phyloP scores from a whole-genome alignment of 2,113 vertebrate species.

The Halcyon malimbica region DNA sequence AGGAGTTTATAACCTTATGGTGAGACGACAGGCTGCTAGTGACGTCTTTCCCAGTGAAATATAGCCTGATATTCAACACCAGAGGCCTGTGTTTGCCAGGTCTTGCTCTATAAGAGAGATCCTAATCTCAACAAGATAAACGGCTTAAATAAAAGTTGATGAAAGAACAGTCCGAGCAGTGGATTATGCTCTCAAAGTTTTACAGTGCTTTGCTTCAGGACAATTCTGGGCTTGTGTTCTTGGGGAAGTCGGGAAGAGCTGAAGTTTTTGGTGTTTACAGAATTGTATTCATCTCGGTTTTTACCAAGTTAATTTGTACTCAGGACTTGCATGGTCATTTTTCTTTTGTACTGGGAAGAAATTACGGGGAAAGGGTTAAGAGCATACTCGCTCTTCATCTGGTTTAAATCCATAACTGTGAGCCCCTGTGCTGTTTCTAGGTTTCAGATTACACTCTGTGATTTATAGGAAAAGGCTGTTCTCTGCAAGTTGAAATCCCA shows the following conservation, averaged over 20 bases:
- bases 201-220: slow-evolving; percentile 45
- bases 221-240: slow-evolving; percentile 41
- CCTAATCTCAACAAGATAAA: slow-evolving; percentile 75
- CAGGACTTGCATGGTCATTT: not conserved
- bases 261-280: slow-evolving; percentile 13
- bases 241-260: not conserved
- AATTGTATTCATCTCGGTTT: slow-evolving; percentile 7
- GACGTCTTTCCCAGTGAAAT: slow-evolving; percentile 60
- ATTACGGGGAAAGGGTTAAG: slow-evolving; percentile 62
- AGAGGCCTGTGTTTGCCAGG: slow-evolving; percentile 63
- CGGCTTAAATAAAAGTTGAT: slow-evolving; percentile 73
- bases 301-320: slow-evolving; percentile 17
- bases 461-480: slow-evolving; percentile 70
- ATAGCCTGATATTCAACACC: slow-evolving; percentile 71
- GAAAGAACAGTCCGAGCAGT: slow-evolving; percentile 61
- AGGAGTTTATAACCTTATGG: slow-evolving; percentile 35
- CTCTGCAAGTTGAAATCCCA: slow-evolving; percentile 50
- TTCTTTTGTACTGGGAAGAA: slow-evolving; percentile 24
- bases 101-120: slow-evolving; percentile 68
- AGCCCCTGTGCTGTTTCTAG: slow-evolving; percentile 58
- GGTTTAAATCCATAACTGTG: slow-evolving; percentile 66
- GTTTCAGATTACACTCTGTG: slow-evolving; percentile 65
- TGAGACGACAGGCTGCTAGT: slow-evolving; percentile 51
- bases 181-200: slow-evolving; percentile 57
- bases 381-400: slow-evolving; percentile 58